phyloP scores from a whole-genome alignment of 2,888 invertebrate species.

The Hecatera dysodea region DNA sequence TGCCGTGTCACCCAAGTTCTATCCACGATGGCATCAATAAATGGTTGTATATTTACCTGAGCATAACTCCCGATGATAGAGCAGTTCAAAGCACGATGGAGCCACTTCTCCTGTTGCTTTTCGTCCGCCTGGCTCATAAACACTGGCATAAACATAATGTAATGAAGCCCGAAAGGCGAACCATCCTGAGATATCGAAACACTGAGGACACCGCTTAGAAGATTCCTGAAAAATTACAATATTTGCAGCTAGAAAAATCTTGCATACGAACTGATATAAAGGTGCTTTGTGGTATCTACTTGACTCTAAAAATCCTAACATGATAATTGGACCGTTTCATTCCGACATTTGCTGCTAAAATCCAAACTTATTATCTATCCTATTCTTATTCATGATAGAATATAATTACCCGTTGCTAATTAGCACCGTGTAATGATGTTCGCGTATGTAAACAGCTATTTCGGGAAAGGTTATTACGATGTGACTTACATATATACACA shows the following conservation, averaged over 20 bases:
- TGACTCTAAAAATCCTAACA: background rate
- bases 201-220: slow-evolving; percentile 92
- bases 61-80: slow-evolving; percentile 98
- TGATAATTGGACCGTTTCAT: background rate
- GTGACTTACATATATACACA: background rate
- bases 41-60: slow-evolving; percentile 90
- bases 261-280: background rate
- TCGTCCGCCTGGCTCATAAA: slow-evolving; percentile 96
- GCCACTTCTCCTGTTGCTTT: slow-evolving; percentile 97
- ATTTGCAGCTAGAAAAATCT: background rate
- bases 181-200: slow-evolving; percentile 92
- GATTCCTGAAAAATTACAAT: slow-evolving; percentile 77
- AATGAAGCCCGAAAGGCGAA: slow-evolving; percentile 94
- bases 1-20: too few relatives aligned
- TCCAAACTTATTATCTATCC: background rate
- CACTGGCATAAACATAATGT: slow-evolving; percentile 97
- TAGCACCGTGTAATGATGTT: too few relatives aligned
- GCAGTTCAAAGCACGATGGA: slow-evolving; percentile 94
- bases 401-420: background rate
- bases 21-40: background rate
- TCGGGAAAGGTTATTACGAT: too few relatives aligned
- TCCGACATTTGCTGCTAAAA: background rate
- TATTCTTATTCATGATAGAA: background rate
- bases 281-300: background rate
- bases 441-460: too few relatives aligned